A percentile compares a stretch with the other conserved stretches of the same genome.
phyloP scores from a whole-genome alignment of 2,888 invertebrate species.

The Oscheius sp. region DNA sequence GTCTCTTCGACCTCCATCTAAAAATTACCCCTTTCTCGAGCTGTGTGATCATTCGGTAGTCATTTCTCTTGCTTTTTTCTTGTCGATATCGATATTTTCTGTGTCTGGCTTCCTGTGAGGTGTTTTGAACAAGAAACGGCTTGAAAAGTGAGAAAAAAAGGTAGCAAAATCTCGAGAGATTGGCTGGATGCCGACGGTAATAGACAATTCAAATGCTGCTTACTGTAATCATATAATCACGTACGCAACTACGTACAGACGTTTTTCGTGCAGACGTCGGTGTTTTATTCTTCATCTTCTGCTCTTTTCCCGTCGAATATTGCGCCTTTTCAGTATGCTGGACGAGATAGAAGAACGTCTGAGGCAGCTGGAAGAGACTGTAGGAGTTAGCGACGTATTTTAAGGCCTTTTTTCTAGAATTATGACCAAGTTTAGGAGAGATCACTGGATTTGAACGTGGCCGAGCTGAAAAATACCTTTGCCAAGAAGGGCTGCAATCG shows the following conservation, averaged over 20 bases:
- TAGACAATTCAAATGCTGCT: no score
- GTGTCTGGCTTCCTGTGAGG: background rate
- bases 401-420: background rate
- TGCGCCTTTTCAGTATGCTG: conserved; percentile 4
- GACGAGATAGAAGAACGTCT: conserved; percentile 6
- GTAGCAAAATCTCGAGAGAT: no score
- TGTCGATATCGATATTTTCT: background rate
- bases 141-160: no score
- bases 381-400: conserved; percentile 5
- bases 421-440: background rate
- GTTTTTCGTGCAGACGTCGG: no score
- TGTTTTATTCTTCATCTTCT: no score
- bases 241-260: no score
- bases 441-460: background rate
- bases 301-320: no score
- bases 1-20: conserved; percentile 8
- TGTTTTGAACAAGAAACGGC: background rate
- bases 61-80: background rate
- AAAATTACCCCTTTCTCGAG: background rate
- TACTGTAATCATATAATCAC: no score
- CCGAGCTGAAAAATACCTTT: conserved; percentile 7
- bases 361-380: background rate
- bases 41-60: background rate
- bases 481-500: conserved; percentile 25
- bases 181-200: no score